Base-by-base conservation (phyloP, 2,888 invertebrate genomes). In the Eretmocerus hayati region DNA sequence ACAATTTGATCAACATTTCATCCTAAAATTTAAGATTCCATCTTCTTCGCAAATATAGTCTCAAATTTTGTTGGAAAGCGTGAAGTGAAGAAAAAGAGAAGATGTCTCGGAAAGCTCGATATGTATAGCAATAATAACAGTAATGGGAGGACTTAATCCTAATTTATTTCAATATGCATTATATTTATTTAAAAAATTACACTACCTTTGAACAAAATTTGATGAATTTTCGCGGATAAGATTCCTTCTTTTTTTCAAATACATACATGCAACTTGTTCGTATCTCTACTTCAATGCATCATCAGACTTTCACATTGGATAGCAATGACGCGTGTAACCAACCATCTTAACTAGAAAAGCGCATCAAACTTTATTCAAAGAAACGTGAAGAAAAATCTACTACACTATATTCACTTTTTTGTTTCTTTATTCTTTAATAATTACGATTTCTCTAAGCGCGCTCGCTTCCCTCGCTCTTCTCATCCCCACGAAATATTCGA, bases 151-250 rank as follows among this genome's bases (percentile, higher is more conserved):
- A 54, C 52, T 54, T 54, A 54, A 54, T 52, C 45, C 54, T 56
- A 56, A 53, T 55, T 56, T 52, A 55, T 54, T 55, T 54, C 45
- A 52, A 54, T 54, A 52, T 54, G 54, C 50, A 52, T 57, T 53
- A 57, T 54, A 58, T 57, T 50, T 55, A 52, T 55, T 54, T 56
- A 59, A 58, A 59, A 61, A 61, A 56, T 55, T 60, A 60, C 61
- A 61, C 57, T 58, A 54, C 58, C 61, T 63, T 62, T 59, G 61
- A 61, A 62, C 59, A 62, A 63, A 62, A 63, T 62, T 63, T 62
- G 62, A 63, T 61, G 61, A 62, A 58, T 55, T 53, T 42, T 45
- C 47, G 39, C 51, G 52, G 52, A 51, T 46, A 47, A 46, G 39
- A 49, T 36, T 48, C 23, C 38, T 26, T 50, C 20, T 15, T n/a